Evolutionary conservation across 2,113 vertebrate genomes (phyloP).

Genomic region (Dendrocopos noguchii): DNA sequence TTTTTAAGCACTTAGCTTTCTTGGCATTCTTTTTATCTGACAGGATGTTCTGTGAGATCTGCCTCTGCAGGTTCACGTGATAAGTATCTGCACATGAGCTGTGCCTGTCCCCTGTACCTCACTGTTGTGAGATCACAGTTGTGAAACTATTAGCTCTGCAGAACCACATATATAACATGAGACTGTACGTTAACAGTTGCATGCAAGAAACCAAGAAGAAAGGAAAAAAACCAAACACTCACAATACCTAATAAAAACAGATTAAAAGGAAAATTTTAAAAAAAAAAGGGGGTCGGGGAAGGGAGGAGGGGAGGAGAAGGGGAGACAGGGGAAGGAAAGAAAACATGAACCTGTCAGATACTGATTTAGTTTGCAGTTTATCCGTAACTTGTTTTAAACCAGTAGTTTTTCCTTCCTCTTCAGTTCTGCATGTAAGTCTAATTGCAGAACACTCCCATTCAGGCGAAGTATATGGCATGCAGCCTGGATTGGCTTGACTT

Average conservation of each 20-base stretch:
- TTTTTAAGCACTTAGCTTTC: constrained; percentile 13
- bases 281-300: not conserved
- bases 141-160: not conserved
- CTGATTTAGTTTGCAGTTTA: not conserved
- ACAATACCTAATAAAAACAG: not conserved
- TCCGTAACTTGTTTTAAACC: not conserved
- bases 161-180: not conserved
- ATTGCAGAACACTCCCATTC: not conserved
- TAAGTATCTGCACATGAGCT: not conserved
- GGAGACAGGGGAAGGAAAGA: not conserved
- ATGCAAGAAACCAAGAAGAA: not conserved
- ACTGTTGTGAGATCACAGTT: not conserved
- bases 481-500: not conserved
- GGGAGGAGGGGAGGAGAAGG: no score
- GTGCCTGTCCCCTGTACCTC: fast-evolving
- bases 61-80: not conserved
- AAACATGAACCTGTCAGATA: not conserved
- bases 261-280: not conserved
- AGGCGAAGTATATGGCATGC: not conserved
- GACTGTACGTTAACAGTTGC: fast-evolving
- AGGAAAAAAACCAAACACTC: fast-evolving
- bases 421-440: not conserved
- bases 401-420: not conserved
- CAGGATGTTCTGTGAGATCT: not conserved
- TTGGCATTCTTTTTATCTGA: not conserved